Percentiles rank a stretch among this genome's conserved stretches.
Conservation (phyloP, 1,140 invertebrate genomes). For the Ectropis grisescens region DNA sequence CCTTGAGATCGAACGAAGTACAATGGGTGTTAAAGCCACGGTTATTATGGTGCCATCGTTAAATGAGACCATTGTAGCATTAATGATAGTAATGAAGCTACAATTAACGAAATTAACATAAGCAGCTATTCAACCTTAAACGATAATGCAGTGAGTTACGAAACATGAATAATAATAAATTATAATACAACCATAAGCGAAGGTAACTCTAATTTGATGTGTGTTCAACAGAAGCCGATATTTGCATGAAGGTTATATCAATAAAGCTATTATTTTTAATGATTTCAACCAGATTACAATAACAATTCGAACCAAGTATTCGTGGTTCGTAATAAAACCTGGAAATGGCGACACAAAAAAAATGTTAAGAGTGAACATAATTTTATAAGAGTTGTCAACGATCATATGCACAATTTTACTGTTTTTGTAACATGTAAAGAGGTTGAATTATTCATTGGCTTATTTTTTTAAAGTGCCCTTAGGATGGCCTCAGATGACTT, state of each 20-base stretch:
- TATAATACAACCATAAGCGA: conserved; percentile 4
- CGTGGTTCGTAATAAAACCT: no score
- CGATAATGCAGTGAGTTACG: neutral
- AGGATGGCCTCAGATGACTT: no score
- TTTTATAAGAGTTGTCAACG: no score
- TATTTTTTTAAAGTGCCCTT: no score
- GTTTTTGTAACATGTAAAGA: no score
- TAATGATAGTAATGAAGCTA: conserved; percentile 10
- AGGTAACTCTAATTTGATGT: conserved; percentile 10
- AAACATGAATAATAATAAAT: neutral
- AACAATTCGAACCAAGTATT: no score
- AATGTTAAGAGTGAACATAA: no score
- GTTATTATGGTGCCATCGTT: conserved; percentile 4
- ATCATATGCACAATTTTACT: no score
- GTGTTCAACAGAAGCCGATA: conserved; percentile 1
- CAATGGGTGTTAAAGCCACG: conserved; percentile 5
- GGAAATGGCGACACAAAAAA: no score
- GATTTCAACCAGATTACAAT: no score
- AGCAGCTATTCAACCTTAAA: neutral
- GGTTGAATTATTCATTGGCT: no score
- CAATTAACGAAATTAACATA: conserved; percentile 11
- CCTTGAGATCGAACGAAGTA: conserved; percentile 11
- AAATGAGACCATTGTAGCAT: conserved; percentile 7
- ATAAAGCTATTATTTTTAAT: no score
- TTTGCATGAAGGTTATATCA: conserved; percentile 2